phyloP scores from a whole-genome alignment of 1,140 invertebrate species.

The Melanaphis sacchari region DNA sequence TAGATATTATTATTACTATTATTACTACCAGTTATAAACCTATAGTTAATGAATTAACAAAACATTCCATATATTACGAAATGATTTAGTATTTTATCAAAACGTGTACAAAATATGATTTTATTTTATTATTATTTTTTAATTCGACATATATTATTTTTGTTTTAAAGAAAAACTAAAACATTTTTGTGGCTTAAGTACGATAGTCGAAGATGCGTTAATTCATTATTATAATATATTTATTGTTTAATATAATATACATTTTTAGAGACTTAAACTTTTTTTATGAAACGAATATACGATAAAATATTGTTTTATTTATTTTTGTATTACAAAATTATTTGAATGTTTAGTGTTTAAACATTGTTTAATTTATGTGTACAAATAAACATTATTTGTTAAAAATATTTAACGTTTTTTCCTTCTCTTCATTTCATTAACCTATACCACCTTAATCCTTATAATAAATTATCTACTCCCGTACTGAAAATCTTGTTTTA shows the following conservation, averaged over 20 bases:
- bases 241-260: constrained; percentile 46
- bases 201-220: constrained; percentile 8
- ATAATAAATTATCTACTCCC: background rate
- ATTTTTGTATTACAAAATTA: constrained; percentile 57
- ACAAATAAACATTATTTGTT: constrained; percentile 57
- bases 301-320: constrained; percentile 57
- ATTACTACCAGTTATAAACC: background rate
- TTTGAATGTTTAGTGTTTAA: constrained; percentile 42
- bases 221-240: constrained; percentile 41
- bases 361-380: constrained; percentile 50
- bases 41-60: background rate
- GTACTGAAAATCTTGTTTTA: background rate
- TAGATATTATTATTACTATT: constrained; percentile 26
- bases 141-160: background rate
- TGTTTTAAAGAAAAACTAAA: background rate
- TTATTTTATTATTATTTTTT: constrained; percentile 26
- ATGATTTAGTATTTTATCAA: constrained; percentile 33
- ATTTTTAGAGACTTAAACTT: constrained; percentile 48
- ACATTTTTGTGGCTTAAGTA: constrained; percentile 44
- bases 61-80: constrained; percentile 28
- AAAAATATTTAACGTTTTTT: constrained; percentile 11
- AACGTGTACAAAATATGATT: constrained; percentile 3
- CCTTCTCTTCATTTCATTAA: background rate
- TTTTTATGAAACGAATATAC: constrained; percentile 44
- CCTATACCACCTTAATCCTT: too few relatives aligned